Base-by-base conservation (phyloP, 1,140 invertebrate species). In the Papilio xuthus region DNA sequence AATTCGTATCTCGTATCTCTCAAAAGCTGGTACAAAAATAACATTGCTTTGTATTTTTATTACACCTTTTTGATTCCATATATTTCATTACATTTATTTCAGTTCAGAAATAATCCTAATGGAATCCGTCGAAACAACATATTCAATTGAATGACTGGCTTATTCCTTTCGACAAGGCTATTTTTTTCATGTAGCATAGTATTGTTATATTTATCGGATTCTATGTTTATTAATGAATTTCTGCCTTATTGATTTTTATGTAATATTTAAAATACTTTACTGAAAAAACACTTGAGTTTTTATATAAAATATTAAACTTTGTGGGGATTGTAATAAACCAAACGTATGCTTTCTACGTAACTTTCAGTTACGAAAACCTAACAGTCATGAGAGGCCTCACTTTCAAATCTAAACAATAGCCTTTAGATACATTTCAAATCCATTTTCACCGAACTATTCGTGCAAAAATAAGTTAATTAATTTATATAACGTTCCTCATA, bases 31-130 rank as follows among this genome's bases (percentile, higher is more conserved):
- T 26, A 63, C 44, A 70, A 74, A 77, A 77, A 79, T 79, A 79
- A 50, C 44, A 60, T 60, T 60, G n/a, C 56, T 56, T 56, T 60
- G 73, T 75, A 75, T 70, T 79, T 79, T 79, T 47, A 75, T 76
- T 75, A 75, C 37, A 42, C 53, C 72, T 79, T 63, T 63, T 28
- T 69, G 56, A 53, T 79, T 50, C 73, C 50, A 37, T 23, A 60
- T 15, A 69, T 69, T 50, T 42, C 12, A 75, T 69, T 76, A 60
- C 56, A 26, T 60, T 60, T 60, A 26, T 75, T 74, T 56, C 42
- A 9, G 53, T 23, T 20, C 72, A 32, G 47, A 76, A 79, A 79
- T 75, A 74, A 75, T 71, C 72, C 56, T 75, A 75, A 72, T 56
- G 32, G 69, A 60, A 72, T 78, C 71, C 70, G 37, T 42, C 9